These are phyloP conservation scores for Cistogaster globosa DNA, from an alignment of 2,888 invertebrate species.

Conservation along the genomic window DNA sequence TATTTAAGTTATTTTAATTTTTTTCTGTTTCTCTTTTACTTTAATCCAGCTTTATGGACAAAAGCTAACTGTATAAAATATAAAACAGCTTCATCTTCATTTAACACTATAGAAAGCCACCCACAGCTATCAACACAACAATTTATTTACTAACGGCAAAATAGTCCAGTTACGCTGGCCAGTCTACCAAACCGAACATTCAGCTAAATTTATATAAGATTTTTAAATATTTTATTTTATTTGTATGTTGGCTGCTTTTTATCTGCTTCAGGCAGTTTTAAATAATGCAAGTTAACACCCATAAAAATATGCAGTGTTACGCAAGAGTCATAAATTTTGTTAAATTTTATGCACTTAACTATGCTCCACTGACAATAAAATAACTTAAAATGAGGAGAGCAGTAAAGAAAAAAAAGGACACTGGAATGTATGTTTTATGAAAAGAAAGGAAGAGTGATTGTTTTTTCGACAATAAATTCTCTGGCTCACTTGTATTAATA, in stretches of 20 bases:
- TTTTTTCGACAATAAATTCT: no score
- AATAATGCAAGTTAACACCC: slow-evolving; percentile 67
- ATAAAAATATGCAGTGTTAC: slow-evolving; percentile 52
- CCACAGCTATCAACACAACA: slow-evolving; percentile 62
- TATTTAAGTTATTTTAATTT: slow-evolving; percentile 16
- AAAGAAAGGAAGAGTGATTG: no score
- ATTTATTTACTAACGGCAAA: slow-evolving; percentile 59
- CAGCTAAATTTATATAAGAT: slow-evolving; percentile 17
- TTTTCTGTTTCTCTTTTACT: not conserved
- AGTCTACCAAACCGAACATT: slow-evolving; percentile 25
- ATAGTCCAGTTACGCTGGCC: slow-evolving; percentile 37
- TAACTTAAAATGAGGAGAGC: not conserved
- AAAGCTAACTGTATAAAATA: slow-evolving; percentile 37
- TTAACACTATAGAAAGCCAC: slow-evolving; percentile 39
- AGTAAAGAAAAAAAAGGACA: not conserved
- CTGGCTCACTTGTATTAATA: no score
- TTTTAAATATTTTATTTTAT: slow-evolving; percentile 16
- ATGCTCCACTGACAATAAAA: slow-evolving; percentile 13
- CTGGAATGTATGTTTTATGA: not conserved
- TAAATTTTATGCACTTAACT: slow-evolving; percentile 49
- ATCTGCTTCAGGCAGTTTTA: slow-evolving; percentile 60
- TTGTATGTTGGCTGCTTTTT: slow-evolving; percentile 20
- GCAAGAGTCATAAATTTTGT: slow-evolving; percentile 50
- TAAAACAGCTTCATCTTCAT: slow-evolving; percentile 55
- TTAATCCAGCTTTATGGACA: slow-evolving; percentile 28